A percentile compares a stretch with the other conserved stretches of the same genome.
Evolutionary conservation across 1,140 invertebrate genomes (phyloP).

Genomic region (Eumeta japonica): DNA sequence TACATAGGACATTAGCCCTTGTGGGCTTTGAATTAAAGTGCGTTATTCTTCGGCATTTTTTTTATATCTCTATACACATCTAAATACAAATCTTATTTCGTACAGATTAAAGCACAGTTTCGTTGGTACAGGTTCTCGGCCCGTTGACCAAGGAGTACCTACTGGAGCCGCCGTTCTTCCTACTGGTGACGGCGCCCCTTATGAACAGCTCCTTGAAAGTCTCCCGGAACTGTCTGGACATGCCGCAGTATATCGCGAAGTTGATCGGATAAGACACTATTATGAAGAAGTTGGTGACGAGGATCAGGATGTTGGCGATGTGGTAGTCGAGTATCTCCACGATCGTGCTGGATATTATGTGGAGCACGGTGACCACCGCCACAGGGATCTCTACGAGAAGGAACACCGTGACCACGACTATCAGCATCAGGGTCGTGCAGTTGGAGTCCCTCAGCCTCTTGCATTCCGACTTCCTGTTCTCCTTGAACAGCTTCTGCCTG

Average conservation of each 20-base stretch:
- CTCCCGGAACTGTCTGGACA: slow-evolving; percentile 90
- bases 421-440: slow-evolving; percentile 91
- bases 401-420: slow-evolving; percentile 92
- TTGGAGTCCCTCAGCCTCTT: slow-evolving; percentile 82
- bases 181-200: slow-evolving; percentile 57
- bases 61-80: slow-evolving; percentile 11
- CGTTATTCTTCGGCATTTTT: no score
- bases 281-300: slow-evolving; percentile 90
- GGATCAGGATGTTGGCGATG: slow-evolving; percentile 78
- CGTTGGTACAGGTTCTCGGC: slow-evolving; percentile 76
- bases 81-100: slow-evolving; percentile 8
- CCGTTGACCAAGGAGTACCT: slow-evolving; percentile 78
- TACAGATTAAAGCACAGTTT: slow-evolving; percentile 81
- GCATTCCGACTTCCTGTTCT: slow-evolving; percentile 82
- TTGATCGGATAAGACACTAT: slow-evolving; percentile 90
- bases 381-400: slow-evolving; percentile 88
- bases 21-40: no score
- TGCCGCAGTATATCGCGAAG: slow-evolving; percentile 94
- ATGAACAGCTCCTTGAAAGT: slow-evolving; percentile 90
- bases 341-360: slow-evolving; percentile 76
- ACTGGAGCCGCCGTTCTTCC: slow-evolving; percentile 68
- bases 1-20: no score
- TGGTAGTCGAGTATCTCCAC: slow-evolving; percentile 74
- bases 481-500: slow-evolving; percentile 77
- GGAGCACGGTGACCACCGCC: slow-evolving; percentile 81